Evolutionary conservation across 2,113 vertebrate genomes (phyloP).

Genomic region (Microtus richardsoni): DNA sequence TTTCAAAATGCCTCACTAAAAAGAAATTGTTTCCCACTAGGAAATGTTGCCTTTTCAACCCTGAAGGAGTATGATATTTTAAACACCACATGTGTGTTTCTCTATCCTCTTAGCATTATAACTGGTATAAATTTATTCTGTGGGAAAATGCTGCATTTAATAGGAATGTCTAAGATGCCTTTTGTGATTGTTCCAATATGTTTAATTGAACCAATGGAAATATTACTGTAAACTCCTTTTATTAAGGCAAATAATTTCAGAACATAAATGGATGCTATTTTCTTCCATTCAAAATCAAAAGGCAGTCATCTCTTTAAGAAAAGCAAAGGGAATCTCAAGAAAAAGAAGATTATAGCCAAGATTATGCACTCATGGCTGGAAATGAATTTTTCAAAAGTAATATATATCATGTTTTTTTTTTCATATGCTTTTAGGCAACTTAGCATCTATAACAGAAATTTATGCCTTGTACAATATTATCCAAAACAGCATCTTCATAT

Average conservation of each 20-base stretch:
- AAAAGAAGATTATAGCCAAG: neutral
- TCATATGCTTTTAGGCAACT: neutral
- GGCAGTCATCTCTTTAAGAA: neutral
- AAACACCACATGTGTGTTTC: constrained; percentile 28
- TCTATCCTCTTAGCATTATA: neutral
- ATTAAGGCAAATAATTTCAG: constrained; percentile 43
- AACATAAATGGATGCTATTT: constrained; percentile 32
- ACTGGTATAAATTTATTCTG: constrained; percentile 61
- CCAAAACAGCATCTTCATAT: neutral
- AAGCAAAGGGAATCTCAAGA: neutral
- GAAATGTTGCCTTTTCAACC: constrained; percentile 42
- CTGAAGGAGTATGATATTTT: constrained; percentile 57
- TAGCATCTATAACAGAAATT: neutral
- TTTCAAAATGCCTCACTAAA: neutral
- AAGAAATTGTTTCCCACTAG: constrained; percentile 41
- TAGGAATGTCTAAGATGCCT: constrained; percentile 53
- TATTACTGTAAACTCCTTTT: constrained; percentile 12
- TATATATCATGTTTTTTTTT: neutral
- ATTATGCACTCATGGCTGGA: neutral
- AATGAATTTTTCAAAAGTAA: neutral
- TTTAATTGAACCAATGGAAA: constrained; percentile 62
- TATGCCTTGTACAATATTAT: neutral
- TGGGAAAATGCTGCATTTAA: constrained; percentile 70
- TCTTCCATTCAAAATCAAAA: constrained; percentile 40
- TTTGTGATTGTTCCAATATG: constrained; percentile 64